Percentiles rank a stretch among this genome's conserved stretches.
These are phyloP conservation scores for Drosophila antonietae DNA, from an alignment of 2,888 invertebrate genomes.

Conservation along the genomic window DNA sequence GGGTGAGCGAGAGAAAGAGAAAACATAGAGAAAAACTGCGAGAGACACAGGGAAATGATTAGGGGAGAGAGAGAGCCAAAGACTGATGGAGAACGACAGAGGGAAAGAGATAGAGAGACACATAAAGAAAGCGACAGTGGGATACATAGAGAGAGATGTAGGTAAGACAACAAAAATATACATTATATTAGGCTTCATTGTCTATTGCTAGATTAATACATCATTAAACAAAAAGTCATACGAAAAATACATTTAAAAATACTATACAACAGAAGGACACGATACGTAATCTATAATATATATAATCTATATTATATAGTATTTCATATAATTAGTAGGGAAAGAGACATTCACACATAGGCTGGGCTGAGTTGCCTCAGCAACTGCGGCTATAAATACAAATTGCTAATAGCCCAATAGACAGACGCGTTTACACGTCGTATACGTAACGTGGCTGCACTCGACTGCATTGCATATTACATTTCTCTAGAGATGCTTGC, in stretches of 20 bases:
- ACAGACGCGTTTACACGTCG: constrained; percentile 23
- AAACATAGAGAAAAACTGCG: too few relatives aligned
- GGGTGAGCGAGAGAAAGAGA: too few relatives aligned
- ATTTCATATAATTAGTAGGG: not conserved
- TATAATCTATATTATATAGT: not conserved
- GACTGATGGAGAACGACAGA: not conserved
- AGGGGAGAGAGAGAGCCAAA: not conserved
- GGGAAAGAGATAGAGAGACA: not conserved
- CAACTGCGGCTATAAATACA: not conserved
- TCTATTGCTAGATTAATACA: too few relatives aligned
- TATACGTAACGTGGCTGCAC: constrained; percentile 43
- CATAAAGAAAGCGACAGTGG: too few relatives aligned
- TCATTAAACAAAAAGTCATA: too few relatives aligned
- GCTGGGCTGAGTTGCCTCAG: not conserved
- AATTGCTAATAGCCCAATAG: not conserved
- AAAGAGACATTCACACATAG: too few relatives aligned
- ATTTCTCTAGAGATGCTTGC: constrained; percentile 18
- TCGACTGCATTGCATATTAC: constrained; percentile 1
- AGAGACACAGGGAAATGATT: too few relatives aligned
- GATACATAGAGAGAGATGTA: not conserved
- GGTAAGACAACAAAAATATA: not conserved
- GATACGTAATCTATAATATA: not conserved
- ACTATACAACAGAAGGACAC: too few relatives aligned
- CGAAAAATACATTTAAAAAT: too few relatives aligned
- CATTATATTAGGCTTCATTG: too few relatives aligned